Percentiles rank a stretch among this genome's conserved stretches.
phyloP scores from a whole-genome alignment of 2,113 vertebrate species.

The Zosterops lateralis region DNA sequence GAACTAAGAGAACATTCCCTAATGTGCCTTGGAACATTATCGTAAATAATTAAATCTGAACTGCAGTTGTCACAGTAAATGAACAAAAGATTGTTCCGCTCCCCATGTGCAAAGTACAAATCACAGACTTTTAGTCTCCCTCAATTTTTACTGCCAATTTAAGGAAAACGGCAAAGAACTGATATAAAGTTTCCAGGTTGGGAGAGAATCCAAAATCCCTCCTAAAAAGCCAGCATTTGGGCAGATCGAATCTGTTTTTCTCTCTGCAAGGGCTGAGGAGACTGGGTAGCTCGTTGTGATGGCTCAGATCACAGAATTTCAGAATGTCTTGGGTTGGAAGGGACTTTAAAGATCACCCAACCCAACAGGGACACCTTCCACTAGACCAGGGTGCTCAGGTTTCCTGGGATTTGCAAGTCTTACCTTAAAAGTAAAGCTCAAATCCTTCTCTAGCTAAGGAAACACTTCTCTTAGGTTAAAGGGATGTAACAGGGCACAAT shows the following conservation, averaged over 20 bases:
- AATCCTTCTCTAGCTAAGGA: background rate
- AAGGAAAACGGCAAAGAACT: background rate
- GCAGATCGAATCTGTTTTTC: background rate
- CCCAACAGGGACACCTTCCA: background rate
- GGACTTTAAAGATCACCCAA: background rate
- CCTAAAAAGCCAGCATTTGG: background rate
- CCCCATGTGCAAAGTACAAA: constrained; percentile 51
- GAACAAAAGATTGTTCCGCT: constrained; percentile 61
- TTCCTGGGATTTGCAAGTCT: background rate
- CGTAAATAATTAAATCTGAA: constrained; percentile 61
- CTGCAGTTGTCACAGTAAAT: constrained; percentile 61
- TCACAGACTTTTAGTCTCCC: constrained; percentile 36
- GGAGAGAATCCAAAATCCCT: background rate
- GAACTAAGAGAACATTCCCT: constrained; percentile 21
- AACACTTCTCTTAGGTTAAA: background rate
- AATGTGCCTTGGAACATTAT: constrained; percentile 36
- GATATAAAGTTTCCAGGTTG: background rate
- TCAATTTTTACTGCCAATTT: constrained; percentile 44
- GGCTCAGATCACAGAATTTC: background rate
- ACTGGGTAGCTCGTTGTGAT: background rate
- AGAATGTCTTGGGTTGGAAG: background rate
- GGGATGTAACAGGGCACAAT: background rate
- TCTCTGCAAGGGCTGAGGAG: background rate
- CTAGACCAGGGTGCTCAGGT: background rate
- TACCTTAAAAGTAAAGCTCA: background rate